These are phyloP conservation scores for Erannis defoliaria DNA, from an alignment of 2,888 invertebrate genomes.

Conservation along the genomic window DNA sequence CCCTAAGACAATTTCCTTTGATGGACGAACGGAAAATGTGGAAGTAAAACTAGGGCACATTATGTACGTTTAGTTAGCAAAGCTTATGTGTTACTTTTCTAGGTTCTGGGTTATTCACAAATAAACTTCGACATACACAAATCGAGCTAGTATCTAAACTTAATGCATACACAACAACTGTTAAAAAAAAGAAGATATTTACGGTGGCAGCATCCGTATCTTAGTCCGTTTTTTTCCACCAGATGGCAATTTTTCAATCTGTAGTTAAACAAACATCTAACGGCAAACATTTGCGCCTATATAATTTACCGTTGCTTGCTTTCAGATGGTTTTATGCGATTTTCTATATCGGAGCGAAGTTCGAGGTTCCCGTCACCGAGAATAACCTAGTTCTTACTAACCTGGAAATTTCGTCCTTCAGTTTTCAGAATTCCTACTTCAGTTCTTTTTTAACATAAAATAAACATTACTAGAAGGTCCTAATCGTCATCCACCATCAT, in stretches of 20 bases:
- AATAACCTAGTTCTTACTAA: background rate
- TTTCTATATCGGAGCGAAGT: conserved; percentile 27
- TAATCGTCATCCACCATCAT: too few relatives aligned
- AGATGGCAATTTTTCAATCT: conserved; percentile 30
- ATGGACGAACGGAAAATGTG: too few relatives aligned
- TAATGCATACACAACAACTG: too few relatives aligned
- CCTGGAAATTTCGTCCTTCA: background rate
- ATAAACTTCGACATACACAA: too few relatives aligned
- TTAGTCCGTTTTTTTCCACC: conserved; percentile 3
- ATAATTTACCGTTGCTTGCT: conserved; percentile 38
- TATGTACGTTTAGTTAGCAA: too few relatives aligned
- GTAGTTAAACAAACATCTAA: conserved; percentile 33
- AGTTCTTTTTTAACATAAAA: too few relatives aligned
- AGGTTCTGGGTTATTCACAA: too few relatives aligned
- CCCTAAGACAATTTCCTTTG: too few relatives aligned
- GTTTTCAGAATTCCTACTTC: background rate
- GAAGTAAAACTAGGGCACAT: too few relatives aligned
- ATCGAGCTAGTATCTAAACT: too few relatives aligned
- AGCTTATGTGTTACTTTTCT: too few relatives aligned
- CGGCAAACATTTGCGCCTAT: conserved; percentile 31
- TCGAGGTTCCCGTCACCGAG: conserved; percentile 1
- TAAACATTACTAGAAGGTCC: too few relatives aligned
- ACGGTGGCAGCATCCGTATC: background rate
- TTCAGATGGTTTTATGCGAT: conserved; percentile 35
- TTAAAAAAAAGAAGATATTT: background rate